phyloP scores from a whole-genome alignment of 2,888 invertebrate species.

The Cryptosula pallasiana region DNA sequence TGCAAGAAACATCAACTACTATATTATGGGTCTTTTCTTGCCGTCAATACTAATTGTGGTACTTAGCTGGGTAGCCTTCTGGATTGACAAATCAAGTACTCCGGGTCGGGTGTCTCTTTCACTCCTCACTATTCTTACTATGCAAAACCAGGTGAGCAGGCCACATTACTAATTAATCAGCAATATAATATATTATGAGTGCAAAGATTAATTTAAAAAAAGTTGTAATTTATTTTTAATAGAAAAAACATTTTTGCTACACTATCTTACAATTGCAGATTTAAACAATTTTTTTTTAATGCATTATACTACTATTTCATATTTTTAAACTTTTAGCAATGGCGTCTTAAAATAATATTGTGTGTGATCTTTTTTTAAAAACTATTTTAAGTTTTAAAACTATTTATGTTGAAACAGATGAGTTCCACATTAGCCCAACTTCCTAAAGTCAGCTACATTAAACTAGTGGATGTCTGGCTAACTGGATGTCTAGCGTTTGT shows the following conservation, averaged over 20 bases:
- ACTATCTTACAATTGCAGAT: no score
- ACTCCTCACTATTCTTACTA: neutral
- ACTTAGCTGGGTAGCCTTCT: neutral
- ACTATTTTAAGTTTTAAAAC: no score
- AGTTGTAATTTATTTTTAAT: no score
- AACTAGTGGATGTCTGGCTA: neutral
- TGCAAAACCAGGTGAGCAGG: neutral
- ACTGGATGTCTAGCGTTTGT: neutral
- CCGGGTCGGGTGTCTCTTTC: neutral
- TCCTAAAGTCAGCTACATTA: neutral
- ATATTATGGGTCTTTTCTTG: neutral
- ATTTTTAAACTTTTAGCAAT: no score
- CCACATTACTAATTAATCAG: no score
- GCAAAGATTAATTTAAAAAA: no score
- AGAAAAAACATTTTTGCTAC: no score
- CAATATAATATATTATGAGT: no score
- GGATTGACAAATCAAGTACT: neutral
- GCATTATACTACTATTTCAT: no score
- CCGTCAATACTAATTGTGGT: neutral
- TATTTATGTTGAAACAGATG: neutral
- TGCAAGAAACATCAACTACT: neutral
- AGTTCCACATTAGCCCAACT: neutral
- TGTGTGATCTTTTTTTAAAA: no score
- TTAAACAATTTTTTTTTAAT: no score
- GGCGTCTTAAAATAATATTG: no score